Evolutionary conservation across 2,113 vertebrate genomes (phyloP).

Genomic region (Oncorhynchus kisutch): DNA sequence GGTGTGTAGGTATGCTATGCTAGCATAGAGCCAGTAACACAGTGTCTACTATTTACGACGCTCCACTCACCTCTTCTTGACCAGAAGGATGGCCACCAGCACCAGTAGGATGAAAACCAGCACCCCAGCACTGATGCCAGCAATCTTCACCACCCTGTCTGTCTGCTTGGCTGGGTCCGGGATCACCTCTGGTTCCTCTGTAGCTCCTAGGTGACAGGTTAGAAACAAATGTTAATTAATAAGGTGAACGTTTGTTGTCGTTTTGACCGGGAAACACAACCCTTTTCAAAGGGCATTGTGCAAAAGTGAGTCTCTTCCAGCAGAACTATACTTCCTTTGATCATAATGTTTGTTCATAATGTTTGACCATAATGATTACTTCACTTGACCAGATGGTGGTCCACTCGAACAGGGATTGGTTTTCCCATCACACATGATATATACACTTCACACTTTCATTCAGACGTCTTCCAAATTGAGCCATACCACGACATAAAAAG

Average conservation of each 20-base stretch:
- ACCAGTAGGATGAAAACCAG: conserved; percentile 94
- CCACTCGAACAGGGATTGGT: no score
- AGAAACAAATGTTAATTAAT: background rate
- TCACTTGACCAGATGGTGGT: no score
- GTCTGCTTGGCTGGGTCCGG: conserved; percentile 96
- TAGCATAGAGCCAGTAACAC: background rate
- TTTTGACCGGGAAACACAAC: no score
- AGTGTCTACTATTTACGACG: background rate
- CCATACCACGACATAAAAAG: background rate
- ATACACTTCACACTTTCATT: no score
- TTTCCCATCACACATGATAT: no score
- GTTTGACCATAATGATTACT: no score
- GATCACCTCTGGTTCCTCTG: conserved; percentile 96
- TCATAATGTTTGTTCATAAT: no score
- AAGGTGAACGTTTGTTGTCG: no score
- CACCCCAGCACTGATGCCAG: conserved; percentile 93
- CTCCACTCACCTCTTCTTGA: conserved; percentile 93
- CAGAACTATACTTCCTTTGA: no score
- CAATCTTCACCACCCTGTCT: conserved; percentile 96
- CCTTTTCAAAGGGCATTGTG: no score
- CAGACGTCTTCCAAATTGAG: no score
- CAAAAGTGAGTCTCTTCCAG: no score
- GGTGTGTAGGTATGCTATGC: background rate
- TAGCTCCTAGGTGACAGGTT: conserved; percentile 81
- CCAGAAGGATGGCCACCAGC: conserved; percentile 89